These are phyloP conservation scores for Bombus waltoni DNA, from an alignment of 1,140 invertebrate genomes.

Conservation along the genomic window DNA sequence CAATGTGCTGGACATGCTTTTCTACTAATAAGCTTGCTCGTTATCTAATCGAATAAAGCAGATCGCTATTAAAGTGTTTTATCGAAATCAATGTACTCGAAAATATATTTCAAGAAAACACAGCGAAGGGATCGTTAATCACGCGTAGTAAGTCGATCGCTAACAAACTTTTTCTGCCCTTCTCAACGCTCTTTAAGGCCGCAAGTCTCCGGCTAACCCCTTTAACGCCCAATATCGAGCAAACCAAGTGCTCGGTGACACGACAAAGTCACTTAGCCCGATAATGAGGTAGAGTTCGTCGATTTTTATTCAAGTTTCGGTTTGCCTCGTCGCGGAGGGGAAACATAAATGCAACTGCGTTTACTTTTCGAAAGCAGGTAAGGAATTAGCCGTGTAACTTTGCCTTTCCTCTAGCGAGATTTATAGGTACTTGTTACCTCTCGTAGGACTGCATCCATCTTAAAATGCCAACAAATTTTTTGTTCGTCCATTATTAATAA, in stretches of 20 bases:
- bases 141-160: slow-evolving; percentile 61
- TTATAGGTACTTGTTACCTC: too few relatives aligned
- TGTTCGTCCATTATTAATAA: too few relatives aligned
- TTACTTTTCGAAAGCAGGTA: too few relatives aligned
- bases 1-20: too few relatives aligned
- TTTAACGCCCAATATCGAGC: slow-evolving; percentile 51
- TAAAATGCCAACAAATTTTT: too few relatives aligned
- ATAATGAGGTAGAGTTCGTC: slow-evolving; percentile 56
- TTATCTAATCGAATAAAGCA: background rate
- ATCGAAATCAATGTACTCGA: background rate
- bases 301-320: slow-evolving; percentile 47
- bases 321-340: slow-evolving; percentile 7
- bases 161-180: slow-evolving; percentile 50
- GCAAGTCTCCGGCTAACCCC: slow-evolving; percentile 15
- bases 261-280: slow-evolving; percentile 76
- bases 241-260: slow-evolving; percentile 73
- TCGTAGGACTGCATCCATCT: too few relatives aligned
- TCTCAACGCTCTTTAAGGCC: slow-evolving; percentile 32
- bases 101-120: too few relatives aligned
- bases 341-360: too few relatives aligned
- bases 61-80: background rate
- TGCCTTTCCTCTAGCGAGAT: too few relatives aligned
- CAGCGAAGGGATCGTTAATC: slow-evolving; percentile 59
- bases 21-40: background rate
- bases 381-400: too few relatives aligned